Evolutionary conservation across 2,888 invertebrate species (phyloP), one percentile per base, ranked within the genome.

Genomic region (Drosophila robusta): DNA sequence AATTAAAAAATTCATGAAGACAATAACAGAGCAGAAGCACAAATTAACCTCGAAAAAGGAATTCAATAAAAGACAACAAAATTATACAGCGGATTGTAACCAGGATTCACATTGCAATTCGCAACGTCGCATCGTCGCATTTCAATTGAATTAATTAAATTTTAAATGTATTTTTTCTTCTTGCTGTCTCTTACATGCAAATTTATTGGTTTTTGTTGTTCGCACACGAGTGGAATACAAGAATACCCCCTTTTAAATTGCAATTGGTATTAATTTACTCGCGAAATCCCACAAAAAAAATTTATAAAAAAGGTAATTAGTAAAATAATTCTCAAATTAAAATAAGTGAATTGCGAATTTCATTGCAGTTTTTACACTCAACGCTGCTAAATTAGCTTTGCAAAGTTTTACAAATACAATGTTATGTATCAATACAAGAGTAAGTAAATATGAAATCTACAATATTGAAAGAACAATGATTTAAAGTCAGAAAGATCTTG

Each of bases 131-230:
- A 61, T 38, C 56, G 65, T 65, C 50, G 82, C 66, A 63, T 63
- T 67, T 75, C 80, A 80, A 86, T 76, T 83, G 83, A 73, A 86
- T 81, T 86, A 86, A 86, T 81, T 86, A 81, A 76, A 71, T 75
- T 71, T 76, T 72, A 80, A 68, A 86, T 76, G 66, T 66, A 36
- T 14, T 62, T 69, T 74, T 74, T 71, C 72, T 54, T 36, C 54
- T 45, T 32, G 26, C 61, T 66, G 70, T 68, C 79, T 65, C 65
- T 70, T 50, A 51, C 68, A 76, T 76, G 77, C 61, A 76, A 81
- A 86, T 86, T 86, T 80, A 81, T 86, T 73, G 83, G 70, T 61
- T 67, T 70, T 65, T 55, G n/a, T 12, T 61, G 61, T 41, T 41
- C 46, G 47, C 46, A 41, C 72, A 69, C 70, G 61, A 66, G 65